Conservation (phyloP, 2,888 invertebrate genomes). For the Polydrusus tereticollis region DNA sequence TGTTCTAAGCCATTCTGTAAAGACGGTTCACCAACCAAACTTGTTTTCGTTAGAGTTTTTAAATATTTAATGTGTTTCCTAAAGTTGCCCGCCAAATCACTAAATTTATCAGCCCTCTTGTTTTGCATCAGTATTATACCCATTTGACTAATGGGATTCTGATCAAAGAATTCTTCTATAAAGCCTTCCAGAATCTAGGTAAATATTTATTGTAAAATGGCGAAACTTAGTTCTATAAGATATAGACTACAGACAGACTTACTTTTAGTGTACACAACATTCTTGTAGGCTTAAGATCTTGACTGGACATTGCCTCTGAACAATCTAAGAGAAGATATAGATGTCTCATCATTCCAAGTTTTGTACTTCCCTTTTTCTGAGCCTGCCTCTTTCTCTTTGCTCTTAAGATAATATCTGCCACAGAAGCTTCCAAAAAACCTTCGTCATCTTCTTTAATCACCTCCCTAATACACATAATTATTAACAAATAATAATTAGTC, state of each 20-base stretch:
- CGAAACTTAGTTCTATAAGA: too few relatives aligned
- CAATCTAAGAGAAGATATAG: slow-evolving; percentile 92
- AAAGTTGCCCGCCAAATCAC: slow-evolving; percentile 89
- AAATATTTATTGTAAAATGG: slow-evolving; percentile 48
- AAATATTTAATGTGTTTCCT: slow-evolving; percentile 83
- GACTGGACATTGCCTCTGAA: slow-evolving; percentile 94
- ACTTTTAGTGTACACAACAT: slow-evolving; percentile 90
- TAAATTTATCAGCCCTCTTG: slow-evolving; percentile 93
- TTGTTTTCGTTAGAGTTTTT: slow-evolving; percentile 74
- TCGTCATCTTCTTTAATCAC: slow-evolving; percentile 96
- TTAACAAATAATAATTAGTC: slow-evolving; percentile 27
- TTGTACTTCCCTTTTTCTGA: slow-evolving; percentile 81
- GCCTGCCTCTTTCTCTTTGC: slow-evolving; percentile 85
- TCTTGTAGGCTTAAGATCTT: slow-evolving; percentile 95
- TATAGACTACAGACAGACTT: too few relatives aligned
- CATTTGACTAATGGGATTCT: slow-evolving; percentile 98
- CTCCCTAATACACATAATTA: slow-evolving; percentile 75
- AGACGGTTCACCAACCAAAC: slow-evolving; percentile 92
- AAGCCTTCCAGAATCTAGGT: slow-evolving; percentile 91
- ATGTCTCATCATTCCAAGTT: slow-evolving; percentile 99
- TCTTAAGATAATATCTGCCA: slow-evolving; percentile 92
- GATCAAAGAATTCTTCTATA: slow-evolving; percentile 97
- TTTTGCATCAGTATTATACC: slow-evolving; percentile 92
- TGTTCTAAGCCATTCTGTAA: slow-evolving; percentile 95
- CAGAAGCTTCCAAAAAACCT: slow-evolving; percentile 90